Conservation (phyloP, 2,888 invertebrate genomes). For the Phaedon cochleariae region DNA sequence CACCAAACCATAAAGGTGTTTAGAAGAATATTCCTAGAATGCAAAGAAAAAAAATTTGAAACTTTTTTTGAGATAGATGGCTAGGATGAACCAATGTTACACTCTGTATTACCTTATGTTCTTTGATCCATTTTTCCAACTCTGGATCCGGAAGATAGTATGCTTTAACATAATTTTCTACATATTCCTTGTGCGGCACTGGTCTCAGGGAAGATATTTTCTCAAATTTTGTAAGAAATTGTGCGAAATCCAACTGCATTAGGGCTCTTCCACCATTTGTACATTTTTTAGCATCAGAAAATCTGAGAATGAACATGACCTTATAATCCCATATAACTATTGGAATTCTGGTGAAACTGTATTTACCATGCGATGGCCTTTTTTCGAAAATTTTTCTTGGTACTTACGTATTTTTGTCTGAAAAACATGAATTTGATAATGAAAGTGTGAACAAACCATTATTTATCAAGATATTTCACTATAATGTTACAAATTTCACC, state of each 20-base stretch:
- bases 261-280: slow-evolving; percentile 95
- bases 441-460: too few species aligned
- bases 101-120: slow-evolving; percentile 71
- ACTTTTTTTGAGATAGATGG: too few species aligned
- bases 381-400: too few species aligned
- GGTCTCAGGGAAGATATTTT: slow-evolving; percentile 85
- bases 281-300: slow-evolving; percentile 91
- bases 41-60: slow-evolving; percentile 12
- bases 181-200: slow-evolving; percentile 87
- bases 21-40: slow-evolving; percentile 83
- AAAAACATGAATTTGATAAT: too few species aligned
- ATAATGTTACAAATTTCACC: too few species aligned
- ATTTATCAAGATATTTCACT: too few species aligned
- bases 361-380: too few species aligned
- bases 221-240: slow-evolving; percentile 90
- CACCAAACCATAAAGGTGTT: slow-evolving; percentile 86
- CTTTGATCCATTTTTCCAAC: slow-evolving; percentile 88
- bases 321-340: neutral
- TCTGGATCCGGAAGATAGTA: slow-evolving; percentile 91
- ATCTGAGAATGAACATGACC: slow-evolving; percentile 62
- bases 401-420: too few species aligned
- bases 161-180: slow-evolving; percentile 95
- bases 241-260: slow-evolving; percentile 98
- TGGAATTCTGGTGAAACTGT: too few species aligned
- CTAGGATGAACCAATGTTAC: too few species aligned